These are phyloP conservation scores for Xestia rhomboidea DNA, from an alignment of 2,888 invertebrate genomes.

Conservation along the genomic window DNA sequence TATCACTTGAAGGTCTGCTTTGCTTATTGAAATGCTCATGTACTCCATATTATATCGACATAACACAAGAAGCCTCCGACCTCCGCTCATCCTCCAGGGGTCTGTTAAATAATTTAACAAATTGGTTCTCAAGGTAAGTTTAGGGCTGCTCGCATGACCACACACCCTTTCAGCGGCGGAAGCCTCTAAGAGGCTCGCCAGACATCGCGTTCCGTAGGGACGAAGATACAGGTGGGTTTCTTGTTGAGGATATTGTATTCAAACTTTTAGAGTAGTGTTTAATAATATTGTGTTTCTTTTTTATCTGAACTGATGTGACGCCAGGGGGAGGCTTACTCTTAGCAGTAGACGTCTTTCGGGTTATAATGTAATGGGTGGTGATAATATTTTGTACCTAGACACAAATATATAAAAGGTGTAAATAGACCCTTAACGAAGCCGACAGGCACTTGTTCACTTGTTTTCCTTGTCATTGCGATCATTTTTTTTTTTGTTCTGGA, in stretches of 20 bases:
- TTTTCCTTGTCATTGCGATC: too few species aligned
- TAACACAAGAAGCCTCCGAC: slow-evolving; percentile 70
- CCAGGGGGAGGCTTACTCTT: background rate
- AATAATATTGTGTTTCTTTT: background rate
- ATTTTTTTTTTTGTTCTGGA: too few species aligned
- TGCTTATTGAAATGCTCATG: slow-evolving; percentile 32
- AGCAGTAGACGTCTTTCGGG: background rate
- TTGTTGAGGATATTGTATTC: slow-evolving; percentile 57
- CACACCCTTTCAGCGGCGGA: slow-evolving; percentile 86
- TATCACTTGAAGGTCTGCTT: slow-evolving; percentile 9
- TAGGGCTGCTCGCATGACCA: slow-evolving; percentile 84
- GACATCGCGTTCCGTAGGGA: slow-evolving; percentile 80
- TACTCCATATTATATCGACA: slow-evolving; percentile 64
- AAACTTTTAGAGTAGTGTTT: background rate
- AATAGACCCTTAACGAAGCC: too few species aligned
- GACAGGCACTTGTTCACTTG: too few species aligned
- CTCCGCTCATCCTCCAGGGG: slow-evolving; percentile 74
- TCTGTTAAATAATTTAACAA: slow-evolving; percentile 88
- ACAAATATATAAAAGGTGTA: background rate
- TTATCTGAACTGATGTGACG: background rate
- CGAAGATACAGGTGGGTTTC: slow-evolving; percentile 66
- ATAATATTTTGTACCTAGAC: background rate
- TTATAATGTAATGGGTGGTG: background rate
- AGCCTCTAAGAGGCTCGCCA: slow-evolving; percentile 84
- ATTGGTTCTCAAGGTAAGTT: slow-evolving; percentile 86